phyloP scores from a whole-genome alignment of 2,888 invertebrate genomes.

The Morpho achilles region DNA sequence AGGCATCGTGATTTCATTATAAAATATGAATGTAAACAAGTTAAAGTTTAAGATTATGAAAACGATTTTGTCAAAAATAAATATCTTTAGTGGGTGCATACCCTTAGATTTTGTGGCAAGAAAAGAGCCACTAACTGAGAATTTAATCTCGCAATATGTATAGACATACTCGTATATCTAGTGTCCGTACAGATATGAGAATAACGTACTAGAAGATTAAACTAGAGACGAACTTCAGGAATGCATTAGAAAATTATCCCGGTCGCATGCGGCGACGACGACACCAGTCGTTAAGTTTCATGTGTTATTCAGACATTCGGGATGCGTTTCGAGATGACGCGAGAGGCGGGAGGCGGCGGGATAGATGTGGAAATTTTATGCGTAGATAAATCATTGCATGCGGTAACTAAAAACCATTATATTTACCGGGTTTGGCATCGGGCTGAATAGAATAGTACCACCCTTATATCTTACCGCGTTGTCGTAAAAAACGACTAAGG shows the following conservation, averaged over 20 bases:
- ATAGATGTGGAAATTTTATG: background rate
- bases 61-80: too few relatives aligned
- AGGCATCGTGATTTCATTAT: too few relatives aligned
- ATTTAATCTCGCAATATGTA: constrained; percentile 9
- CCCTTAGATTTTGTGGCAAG: background rate
- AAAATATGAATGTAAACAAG: too few relatives aligned
- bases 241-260: constrained; percentile 22
- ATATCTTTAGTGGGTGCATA: background rate
- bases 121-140: constrained; percentile 1
- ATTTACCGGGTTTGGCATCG: too few relatives aligned
- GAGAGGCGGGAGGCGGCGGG: background rate
- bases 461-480: too few relatives aligned
- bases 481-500: too few relatives aligned
- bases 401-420: too few relatives aligned
- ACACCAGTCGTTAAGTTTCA: constrained; percentile 11
- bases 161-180: background rate
- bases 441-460: too few relatives aligned
- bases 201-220: constrained; percentile 14
- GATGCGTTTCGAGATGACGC: constrained; percentile 1
- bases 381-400: too few relatives aligned
- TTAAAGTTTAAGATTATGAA: too few relatives aligned
- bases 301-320: constrained; percentile 1
- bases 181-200: constrained; percentile 1
- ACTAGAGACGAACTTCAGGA: constrained; percentile 5
- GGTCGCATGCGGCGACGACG: constrained; percentile 1